Evolutionary conservation across 2,888 invertebrate species (phyloP).

Genomic region (Empis livida): DNA sequence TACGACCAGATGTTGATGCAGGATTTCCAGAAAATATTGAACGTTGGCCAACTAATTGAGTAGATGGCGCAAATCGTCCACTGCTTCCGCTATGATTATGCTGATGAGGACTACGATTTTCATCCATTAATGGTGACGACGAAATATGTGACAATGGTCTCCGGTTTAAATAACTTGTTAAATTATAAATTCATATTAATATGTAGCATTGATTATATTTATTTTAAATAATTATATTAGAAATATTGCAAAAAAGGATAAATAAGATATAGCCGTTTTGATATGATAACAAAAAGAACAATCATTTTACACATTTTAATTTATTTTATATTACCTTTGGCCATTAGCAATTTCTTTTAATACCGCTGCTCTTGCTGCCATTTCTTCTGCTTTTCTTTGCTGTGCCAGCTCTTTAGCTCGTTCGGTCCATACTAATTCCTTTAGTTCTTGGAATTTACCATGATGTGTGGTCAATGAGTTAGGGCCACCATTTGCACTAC

Average conservation of each 20-base stretch:
- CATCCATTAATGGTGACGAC: constrained; percentile 19
- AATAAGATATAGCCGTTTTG: too few relatives aligned
- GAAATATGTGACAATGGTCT: not conserved
- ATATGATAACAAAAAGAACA: too few relatives aligned
- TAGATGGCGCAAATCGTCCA: not conserved
- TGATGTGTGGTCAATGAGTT: constrained; percentile 25
- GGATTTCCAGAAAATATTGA: constrained; percentile 13
- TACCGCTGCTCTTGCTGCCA: constrained; percentile 47
- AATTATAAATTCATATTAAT: not conserved
- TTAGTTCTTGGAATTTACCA: constrained; percentile 57
- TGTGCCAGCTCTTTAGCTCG: constrained; percentile 62
- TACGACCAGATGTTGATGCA: constrained; percentile 9
- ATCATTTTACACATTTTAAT: too few relatives aligned
- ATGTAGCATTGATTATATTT: not conserved
- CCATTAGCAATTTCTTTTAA: constrained; percentile 50
- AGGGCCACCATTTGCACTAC: constrained; percentile 3
- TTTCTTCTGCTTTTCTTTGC: constrained; percentile 60
- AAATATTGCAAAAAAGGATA: too few relatives aligned
- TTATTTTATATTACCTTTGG: constrained; percentile 35
- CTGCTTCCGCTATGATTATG: constrained; percentile 6
- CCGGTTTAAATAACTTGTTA: not conserved
- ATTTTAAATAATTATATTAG: too few relatives aligned
- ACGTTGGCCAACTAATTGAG: not conserved
- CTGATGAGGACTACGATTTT: constrained; percentile 23
- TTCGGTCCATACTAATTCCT: constrained; percentile 66